Evolutionary conservation across 2,113 vertebrate species (phyloP).

Genomic region (Syngnathoides biaculeatus): DNA sequence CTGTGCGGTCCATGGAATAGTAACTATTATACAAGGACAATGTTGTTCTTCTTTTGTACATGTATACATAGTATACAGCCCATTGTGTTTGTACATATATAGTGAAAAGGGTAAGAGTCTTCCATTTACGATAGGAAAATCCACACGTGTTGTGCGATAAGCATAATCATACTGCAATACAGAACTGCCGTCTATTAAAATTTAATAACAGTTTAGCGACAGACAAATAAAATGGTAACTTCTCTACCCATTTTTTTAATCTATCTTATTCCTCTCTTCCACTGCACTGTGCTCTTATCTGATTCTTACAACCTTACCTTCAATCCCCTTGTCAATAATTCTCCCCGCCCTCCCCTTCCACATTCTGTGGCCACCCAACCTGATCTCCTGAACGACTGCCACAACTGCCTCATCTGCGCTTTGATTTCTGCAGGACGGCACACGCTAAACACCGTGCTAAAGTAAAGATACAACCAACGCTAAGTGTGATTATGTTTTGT

Average conservation of each 20-base stretch:
- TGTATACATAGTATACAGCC: slow-evolving; percentile 44
- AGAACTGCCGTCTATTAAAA: slow-evolving; percentile 9
- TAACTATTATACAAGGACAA: slow-evolving; percentile 21
- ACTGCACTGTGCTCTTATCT: slow-evolving; percentile 11
- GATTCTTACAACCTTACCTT: not conserved
- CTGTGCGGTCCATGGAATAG: slow-evolving; percentile 9
- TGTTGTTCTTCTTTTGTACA: slow-evolving; percentile 46
- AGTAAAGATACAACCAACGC: not conserved
- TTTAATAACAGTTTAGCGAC: not conserved
- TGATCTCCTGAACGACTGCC: slow-evolving; percentile 17
- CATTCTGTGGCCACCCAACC: slow-evolving; percentile 15
- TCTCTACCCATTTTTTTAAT: slow-evolving; percentile 25
- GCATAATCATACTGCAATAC: slow-evolving; percentile 22
- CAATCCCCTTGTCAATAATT: not conserved
- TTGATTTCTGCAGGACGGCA: slow-evolving; percentile 22
- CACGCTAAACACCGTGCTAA: slow-evolving; percentile 13
- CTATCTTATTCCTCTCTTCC: slow-evolving; percentile 33
- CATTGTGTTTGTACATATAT: not conserved
- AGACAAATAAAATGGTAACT: not conserved
- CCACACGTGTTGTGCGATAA: slow-evolving; percentile 4
- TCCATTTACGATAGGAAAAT: slow-evolving; percentile 42
- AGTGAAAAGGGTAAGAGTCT: slow-evolving; percentile 44
- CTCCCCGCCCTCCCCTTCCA: not conserved
- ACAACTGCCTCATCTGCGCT: slow-evolving; percentile 22
- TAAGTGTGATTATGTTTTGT: slow-evolving; percentile 39